Percentiles rank a stretch among this genome's conserved stretches.
These are phyloP conservation scores for Itoplectis maculator DNA, from an alignment of 2,888 invertebrate genomes.

Conservation along the genomic window DNA sequence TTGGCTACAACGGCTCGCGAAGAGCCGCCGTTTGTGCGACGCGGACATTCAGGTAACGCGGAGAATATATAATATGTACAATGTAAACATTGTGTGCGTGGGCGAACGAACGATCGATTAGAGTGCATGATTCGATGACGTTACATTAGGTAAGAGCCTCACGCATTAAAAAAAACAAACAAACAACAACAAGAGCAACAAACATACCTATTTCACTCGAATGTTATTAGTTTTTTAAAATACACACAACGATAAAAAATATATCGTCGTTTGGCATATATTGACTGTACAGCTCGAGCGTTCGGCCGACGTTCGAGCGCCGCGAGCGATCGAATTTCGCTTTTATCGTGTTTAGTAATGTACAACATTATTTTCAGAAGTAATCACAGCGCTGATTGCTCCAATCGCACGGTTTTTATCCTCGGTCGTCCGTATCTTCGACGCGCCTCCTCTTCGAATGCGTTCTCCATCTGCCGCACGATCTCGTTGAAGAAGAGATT, in stretches of 20 bases:
- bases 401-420: slow-evolving; percentile 87
- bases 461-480: slow-evolving; percentile 97
- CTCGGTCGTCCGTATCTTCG: slow-evolving; percentile 92
- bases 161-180: no score
- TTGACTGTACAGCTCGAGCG: neutral
- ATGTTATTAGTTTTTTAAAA: slow-evolving; percentile 70
- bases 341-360: neutral
- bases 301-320: neutral
- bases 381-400: slow-evolving; percentile 75
- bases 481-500: slow-evolving; percentile 98
- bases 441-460: slow-evolving; percentile 94
- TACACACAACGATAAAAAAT: slow-evolving; percentile 36
- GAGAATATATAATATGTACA: slow-evolving; percentile 1
- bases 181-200: slow-evolving; percentile 3
- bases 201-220: slow-evolving; percentile 50
- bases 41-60: slow-evolving; percentile 24
- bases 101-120: slow-evolving; percentile 1
- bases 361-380: neutral
- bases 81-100: slow-evolving; percentile 19
- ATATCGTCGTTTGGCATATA: neutral
- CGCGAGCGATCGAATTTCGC: neutral
- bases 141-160: slow-evolving; percentile 26
- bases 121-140: slow-evolving; percentile 35
- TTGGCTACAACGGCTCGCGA: slow-evolving; percentile 44
- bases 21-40: slow-evolving; percentile 27